These are phyloP conservation scores for Bimastos eiseni DNA, from an alignment of 2,888 invertebrate species.

Conservation along the genomic window DNA sequence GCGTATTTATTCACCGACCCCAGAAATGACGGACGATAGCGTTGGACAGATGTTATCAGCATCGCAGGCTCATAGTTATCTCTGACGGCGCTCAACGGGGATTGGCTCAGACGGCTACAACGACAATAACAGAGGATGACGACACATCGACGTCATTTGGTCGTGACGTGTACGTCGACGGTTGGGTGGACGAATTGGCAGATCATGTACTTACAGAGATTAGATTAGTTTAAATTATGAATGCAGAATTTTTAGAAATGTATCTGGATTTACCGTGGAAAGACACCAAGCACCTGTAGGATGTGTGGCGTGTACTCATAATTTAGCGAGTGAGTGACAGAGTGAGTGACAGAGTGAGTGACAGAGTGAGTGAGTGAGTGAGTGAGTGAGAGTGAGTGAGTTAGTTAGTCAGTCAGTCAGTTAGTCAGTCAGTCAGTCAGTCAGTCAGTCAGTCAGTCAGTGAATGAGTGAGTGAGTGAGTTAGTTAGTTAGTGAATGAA, in stretches of 20 bases:
- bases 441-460: no score
- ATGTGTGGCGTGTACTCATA: neutral
- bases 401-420: neutral
- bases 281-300: neutral
- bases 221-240: neutral
- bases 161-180: neutral
- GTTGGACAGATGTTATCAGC: neutral
- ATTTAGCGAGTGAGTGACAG: neutral
- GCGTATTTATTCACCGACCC: conserved; percentile 13
- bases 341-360: neutral
- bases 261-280: neutral
- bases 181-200: neutral
- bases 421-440: no score
- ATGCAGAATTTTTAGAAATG: neutral
- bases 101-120: neutral
- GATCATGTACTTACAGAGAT: neutral
- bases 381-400: neutral
- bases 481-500: neutral
- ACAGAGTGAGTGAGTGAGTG: neutral
- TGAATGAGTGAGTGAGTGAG: neutral
- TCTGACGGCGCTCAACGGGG: neutral
- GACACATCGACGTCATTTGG: neutral
- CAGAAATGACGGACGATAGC: neutral
- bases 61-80: neutral
- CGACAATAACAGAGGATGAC: neutral